Percentiles rank a stretch among this genome's conserved stretches.
phyloP scores from a whole-genome alignment of 2,797 vertebrate genomes.

The Silurus lanzhouensis region DNA sequence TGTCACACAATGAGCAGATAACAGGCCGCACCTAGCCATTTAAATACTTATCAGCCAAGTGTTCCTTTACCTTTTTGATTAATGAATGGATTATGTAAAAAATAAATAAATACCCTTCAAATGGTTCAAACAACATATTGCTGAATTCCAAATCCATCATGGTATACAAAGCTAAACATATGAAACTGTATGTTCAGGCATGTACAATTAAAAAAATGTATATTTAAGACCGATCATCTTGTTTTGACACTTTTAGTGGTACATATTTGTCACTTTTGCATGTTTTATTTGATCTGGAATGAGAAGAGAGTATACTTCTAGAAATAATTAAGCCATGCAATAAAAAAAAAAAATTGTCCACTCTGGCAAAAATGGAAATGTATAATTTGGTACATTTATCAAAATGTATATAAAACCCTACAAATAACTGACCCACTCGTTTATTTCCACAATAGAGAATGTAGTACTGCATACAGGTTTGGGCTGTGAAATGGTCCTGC shows the following conservation, averaged over 20 bases:
- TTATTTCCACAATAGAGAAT: not conserved
- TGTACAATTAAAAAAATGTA: not conserved
- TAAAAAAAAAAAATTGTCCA: too few species aligned
- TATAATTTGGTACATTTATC: not conserved
- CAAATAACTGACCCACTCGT: not conserved
- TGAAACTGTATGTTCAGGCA: not conserved
- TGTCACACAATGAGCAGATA: too few species aligned
- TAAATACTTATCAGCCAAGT: too few species aligned
- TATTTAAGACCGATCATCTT: not conserved
- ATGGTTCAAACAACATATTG: too few species aligned
- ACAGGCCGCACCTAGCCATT: too few species aligned
- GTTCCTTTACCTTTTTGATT: too few species aligned
- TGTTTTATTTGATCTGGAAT: not conserved
- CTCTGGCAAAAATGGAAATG: not conserved
- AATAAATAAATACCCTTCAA: too few species aligned
- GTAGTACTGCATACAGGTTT: not conserved
- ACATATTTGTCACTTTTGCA: not conserved
- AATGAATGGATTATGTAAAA: too few species aligned
- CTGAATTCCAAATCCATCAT: too few species aligned
- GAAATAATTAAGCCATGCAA: not conserved
- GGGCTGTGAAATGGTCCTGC: not conserved
- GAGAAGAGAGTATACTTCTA: not conserved
- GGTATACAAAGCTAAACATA: too few species aligned
- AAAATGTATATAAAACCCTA: not conserved
- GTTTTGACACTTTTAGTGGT: not conserved